Evolutionary conservation across 2,888 invertebrate species (phyloP).

Genomic region (Alcis repandata): DNA sequence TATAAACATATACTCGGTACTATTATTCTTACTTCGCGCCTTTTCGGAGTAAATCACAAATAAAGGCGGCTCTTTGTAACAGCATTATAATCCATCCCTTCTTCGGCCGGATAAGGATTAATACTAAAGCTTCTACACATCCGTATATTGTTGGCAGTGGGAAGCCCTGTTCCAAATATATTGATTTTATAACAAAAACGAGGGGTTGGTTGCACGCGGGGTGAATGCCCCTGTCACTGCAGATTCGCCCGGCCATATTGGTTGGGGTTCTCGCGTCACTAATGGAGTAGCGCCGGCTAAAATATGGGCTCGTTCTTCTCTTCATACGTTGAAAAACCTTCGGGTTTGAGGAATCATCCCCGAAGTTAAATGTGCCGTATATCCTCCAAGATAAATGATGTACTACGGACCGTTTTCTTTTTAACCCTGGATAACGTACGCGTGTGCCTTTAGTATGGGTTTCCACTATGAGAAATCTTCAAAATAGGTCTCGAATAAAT

Average conservation of each 20-base stretch:
- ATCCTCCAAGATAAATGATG: conserved; percentile 52
- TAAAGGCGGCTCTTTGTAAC: background rate
- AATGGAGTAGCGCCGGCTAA: conserved; percentile 81
- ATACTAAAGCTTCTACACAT: conserved; percentile 48
- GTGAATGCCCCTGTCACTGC: conserved; percentile 84
- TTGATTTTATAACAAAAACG: conserved; percentile 86
- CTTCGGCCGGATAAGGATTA: conserved; percentile 48
- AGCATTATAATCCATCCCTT: conserved; percentile 11
- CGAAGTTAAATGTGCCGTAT: conserved; percentile 56
- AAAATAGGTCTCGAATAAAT: conserved; percentile 6
- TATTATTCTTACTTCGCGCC: too few relatives aligned
- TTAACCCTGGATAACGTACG: conserved; percentile 36
- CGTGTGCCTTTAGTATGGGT: conserved; percentile 31
- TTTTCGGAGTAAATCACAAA: background rate
- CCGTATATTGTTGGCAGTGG: conserved; percentile 64
- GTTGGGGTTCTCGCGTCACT: conserved; percentile 80
- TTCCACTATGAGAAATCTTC: conserved; percentile 20
- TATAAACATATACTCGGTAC: too few relatives aligned
- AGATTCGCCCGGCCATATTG: conserved; percentile 80
- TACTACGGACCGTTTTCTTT: conserved; percentile 48
- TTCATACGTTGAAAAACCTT: conserved; percentile 74
- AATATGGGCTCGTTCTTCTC: conserved; percentile 79
- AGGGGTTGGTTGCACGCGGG: conserved; percentile 82
- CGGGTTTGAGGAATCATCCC: conserved; percentile 63
- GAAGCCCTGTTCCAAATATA: conserved; percentile 78